These are phyloP conservation scores for Edolisoma coerulescens DNA, from an alignment of 2,113 vertebrate species.

Conservation along the genomic window DNA sequence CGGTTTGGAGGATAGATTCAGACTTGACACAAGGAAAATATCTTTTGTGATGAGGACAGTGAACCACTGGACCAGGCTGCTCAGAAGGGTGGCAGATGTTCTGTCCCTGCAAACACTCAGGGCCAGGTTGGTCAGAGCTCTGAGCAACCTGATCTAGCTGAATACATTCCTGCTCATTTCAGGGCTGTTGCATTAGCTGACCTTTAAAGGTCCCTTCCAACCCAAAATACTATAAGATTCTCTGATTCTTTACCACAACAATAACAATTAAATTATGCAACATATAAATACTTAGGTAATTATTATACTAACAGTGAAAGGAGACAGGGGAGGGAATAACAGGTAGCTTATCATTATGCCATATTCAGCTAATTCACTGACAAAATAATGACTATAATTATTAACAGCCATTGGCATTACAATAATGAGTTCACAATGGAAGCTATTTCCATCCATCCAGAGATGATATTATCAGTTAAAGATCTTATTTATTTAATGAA, in stretches of 20 bases:
- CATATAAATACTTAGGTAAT: background rate
- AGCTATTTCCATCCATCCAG: background rate
- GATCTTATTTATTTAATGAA: background rate
- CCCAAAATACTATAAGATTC: background rate
- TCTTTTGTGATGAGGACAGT: background rate
- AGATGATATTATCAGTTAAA: background rate
- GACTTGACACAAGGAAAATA: background rate
- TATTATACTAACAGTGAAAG: background rate
- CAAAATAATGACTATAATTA: background rate
- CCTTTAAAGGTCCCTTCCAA: background rate
- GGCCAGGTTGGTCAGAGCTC: background rate
- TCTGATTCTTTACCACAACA: background rate
- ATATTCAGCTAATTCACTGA: background rate
- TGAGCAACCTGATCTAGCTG: background rate
- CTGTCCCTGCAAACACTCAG: background rate
- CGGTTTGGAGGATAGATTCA: background rate
- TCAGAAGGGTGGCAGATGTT: background rate
- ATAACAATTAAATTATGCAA: background rate
- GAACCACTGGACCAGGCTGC: background rate
- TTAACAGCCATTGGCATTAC: background rate
- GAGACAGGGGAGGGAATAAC: background rate
- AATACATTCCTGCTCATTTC: background rate
- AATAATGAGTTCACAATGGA: background rate
- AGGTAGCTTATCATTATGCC: background rate
- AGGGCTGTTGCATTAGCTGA: background rate